Base-by-base conservation (phyloP, 2,888 invertebrate genomes). In the Drosophila recens region DNA sequence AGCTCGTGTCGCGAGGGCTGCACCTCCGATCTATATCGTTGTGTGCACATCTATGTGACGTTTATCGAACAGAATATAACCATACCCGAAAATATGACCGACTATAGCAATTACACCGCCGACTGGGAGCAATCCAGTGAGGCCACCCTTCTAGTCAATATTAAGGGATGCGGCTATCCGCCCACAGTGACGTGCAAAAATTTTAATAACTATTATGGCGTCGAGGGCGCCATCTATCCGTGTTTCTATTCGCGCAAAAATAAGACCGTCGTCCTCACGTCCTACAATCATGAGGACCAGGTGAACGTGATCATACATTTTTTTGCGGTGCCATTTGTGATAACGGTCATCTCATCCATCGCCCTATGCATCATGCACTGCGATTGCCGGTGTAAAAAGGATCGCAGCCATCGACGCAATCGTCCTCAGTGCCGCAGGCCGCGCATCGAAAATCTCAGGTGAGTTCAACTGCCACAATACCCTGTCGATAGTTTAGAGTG, bases 131-230 rank as follows among this genome's bases (percentile, higher is more conserved):
- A 92, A 75, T 92, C 92, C 65, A 89, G 93, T 45, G 94, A 94
- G 86, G 94, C 94, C 34, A 93, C 94, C 38, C 91, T 97, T 90
- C 94, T 97, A 56, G 96, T 97, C 74, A 97, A 97, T 92, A 97
- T 97, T 42, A 97, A 97, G 93, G 97, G 97, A 53, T 97, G 97
- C 91, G 97, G 97, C 30, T 97, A 97, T 93, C 97, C 97, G 46
- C 97, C 97, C 2, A 94, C 95, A 87, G 97, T 97, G 33, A 97
- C 97, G 91, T 97, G 97, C 92, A 95, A 97, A 62, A 94, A 94
- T 82, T 96, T 96, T 87, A 95, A 96, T 58, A 94, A 94, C 77
- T 95, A 96, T 81, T 97, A 96, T 90, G 97, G 96, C 40, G 95
- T 94, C 88, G 94, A 94, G 80, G 94, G 96, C 68, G 95, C 96